A percentile compares a stretch with the other conserved stretches of the same genome.
Conservation (phyloP, 2,797 vertebrate genomes). For the Manis pentadactyla region DNA sequence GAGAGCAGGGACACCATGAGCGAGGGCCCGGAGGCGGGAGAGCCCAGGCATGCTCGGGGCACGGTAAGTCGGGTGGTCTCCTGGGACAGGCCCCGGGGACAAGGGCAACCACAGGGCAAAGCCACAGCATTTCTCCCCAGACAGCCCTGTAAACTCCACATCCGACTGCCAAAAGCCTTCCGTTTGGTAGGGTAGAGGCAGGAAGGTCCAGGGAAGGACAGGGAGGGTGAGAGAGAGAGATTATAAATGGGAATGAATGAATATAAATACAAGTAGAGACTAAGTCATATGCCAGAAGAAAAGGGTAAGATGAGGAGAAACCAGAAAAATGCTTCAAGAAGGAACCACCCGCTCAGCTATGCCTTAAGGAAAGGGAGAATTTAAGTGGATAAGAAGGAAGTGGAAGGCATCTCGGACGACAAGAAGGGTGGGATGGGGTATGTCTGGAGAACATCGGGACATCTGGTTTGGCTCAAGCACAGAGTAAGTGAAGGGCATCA, state of each 20-base stretch:
- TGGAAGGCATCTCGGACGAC: not conserved
- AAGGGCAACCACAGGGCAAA: not conserved
- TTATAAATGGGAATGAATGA: not conserved
- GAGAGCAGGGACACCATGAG: not conserved
- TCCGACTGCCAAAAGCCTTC: not conserved
- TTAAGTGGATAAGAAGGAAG: not conserved
- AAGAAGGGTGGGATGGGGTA: not conserved
- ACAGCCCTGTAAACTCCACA: not conserved
- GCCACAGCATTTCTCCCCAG: accelerated
- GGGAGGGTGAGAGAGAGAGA: not conserved
- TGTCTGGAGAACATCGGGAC: not conserved
- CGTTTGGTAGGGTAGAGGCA: not conserved
- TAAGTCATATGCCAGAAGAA: not conserved
- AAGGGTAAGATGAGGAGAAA: not conserved
- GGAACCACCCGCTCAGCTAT: not conserved
- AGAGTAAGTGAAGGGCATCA: accelerated
- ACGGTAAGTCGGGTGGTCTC: accelerated
- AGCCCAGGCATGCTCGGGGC: accelerated
- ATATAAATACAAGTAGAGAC: not conserved
- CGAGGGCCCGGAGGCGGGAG: not conserved
- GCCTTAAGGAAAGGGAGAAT: not conserved
- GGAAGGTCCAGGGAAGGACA: not conserved
- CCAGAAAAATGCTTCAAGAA: not conserved
- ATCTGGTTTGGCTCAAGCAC: not conserved
- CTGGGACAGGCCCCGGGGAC: not conserved